These are phyloP conservation scores for Agriopis aurantiaria DNA, from an alignment of 2,888 invertebrate genomes.

Conservation along the genomic window DNA sequence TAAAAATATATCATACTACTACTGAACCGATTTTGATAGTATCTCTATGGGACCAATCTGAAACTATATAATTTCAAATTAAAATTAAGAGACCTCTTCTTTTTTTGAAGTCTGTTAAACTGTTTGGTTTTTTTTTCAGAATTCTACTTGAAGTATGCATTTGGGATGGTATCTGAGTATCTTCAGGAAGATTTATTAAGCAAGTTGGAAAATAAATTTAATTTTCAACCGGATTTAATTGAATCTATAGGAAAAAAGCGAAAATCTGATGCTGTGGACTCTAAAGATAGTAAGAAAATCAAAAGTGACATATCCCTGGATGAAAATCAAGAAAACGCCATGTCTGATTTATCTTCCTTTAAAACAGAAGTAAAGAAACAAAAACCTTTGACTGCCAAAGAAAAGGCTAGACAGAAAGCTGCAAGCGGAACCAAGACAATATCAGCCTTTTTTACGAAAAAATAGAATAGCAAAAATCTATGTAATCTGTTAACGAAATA, in stretches of 20 bases:
- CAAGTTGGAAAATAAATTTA: slow-evolving; percentile 88
- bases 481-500: not conserved
- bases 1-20: too few relatives aligned
- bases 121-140: slow-evolving; percentile 76
- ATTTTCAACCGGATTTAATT: slow-evolving; percentile 87
- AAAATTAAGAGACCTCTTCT: too few relatives aligned
- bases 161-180: slow-evolving; percentile 93
- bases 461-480: slow-evolving; percentile 16
- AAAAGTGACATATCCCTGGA: slow-evolving; percentile 68
- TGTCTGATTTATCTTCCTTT: slow-evolving; percentile 62
- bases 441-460: slow-evolving; percentile 75
- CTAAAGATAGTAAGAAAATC: slow-evolving; percentile 71
- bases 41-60: too few relatives aligned
- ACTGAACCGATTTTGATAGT: too few relatives aligned
- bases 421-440: slow-evolving; percentile 93
- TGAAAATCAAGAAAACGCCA: slow-evolving; percentile 62
- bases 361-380: slow-evolving; percentile 78
- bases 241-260: slow-evolving; percentile 82
- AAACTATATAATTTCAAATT: too few relatives aligned
- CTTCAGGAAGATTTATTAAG: slow-evolving; percentile 89
- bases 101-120: too few relatives aligned
- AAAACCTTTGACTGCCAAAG: slow-evolving; percentile 88
- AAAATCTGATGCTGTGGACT: slow-evolving; percentile 79
- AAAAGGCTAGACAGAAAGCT: slow-evolving; percentile 91
- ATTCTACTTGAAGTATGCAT: slow-evolving; percentile 90